A percentile compares a stretch with the other conserved stretches of the same genome.
phyloP scores from a whole-genome alignment of 2,888 invertebrate species.

The Spodoptera exigua region DNA sequence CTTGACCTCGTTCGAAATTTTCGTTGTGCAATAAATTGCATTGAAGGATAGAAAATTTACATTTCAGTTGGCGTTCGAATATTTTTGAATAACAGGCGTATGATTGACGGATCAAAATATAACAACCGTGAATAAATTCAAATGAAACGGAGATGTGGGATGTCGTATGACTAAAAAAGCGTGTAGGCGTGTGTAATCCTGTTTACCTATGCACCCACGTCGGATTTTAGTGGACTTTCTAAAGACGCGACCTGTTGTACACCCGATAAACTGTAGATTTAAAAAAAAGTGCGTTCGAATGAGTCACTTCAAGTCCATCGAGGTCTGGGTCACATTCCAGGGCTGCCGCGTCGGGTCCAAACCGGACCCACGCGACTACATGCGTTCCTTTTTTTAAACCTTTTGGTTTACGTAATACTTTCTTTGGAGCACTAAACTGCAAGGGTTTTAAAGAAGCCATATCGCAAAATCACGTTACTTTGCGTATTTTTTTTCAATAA shows the following conservation, averaged over 20 bases:
- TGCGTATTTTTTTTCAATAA: conserved; percentile 7
- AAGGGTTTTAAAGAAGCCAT: conserved; percentile 16
- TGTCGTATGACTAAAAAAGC: conserved; percentile 65
- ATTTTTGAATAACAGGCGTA: conserved; percentile 40
- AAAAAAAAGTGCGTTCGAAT: conserved; percentile 70
- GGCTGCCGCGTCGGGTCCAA: conserved; percentile 67
- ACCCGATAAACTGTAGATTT: conserved; percentile 62
- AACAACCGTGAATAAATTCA: conserved; percentile 51
- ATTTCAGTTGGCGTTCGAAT: conserved; percentile 30
- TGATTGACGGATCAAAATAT: conserved; percentile 43
- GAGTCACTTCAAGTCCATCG: conserved; percentile 83
- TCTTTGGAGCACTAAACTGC: conserved; percentile 47
- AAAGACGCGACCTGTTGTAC: conserved; percentile 69
- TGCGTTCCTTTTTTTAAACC: conserved; percentile 61
- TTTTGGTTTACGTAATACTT: conserved; percentile 69
- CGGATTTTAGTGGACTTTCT: conserved; percentile 73
- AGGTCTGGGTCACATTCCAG: conserved; percentile 88
- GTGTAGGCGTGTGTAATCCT: conserved; percentile 76
- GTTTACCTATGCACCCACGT: conserved; percentile 83
- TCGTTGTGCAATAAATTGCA: conserved; percentile 23
- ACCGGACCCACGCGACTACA: conserved; percentile 70
- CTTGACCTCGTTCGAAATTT: conserved; percentile 41
- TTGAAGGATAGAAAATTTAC: conserved; percentile 36
- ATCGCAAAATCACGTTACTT: conserved; percentile 9
- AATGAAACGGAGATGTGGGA: conserved; percentile 60